These are phyloP conservation scores for Stegophylla sp. DNA, from an alignment of 2,888 invertebrate genomes.

Conservation along the genomic window DNA sequence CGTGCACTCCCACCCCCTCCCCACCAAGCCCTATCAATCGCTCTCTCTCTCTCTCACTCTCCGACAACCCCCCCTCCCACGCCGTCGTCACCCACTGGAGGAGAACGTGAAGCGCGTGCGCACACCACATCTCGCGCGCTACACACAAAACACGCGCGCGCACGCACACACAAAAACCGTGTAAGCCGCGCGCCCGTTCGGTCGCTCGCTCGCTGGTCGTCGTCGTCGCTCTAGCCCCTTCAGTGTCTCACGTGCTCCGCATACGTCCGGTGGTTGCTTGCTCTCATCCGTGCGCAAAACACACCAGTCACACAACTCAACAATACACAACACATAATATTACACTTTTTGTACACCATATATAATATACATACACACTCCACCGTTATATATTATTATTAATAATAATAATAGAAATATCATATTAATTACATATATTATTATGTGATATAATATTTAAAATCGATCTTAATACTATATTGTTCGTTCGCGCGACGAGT, in stretches of 20 bases:
- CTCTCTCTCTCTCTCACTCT: no score
- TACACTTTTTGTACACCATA: neutral
- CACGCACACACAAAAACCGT: neutral
- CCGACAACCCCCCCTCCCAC: no score
- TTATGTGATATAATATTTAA: no score
- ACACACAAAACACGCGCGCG: neutral
- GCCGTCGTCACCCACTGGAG: no score
- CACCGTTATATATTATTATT: neutral
- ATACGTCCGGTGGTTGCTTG: conserved; percentile 38
- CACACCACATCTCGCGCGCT: no score
- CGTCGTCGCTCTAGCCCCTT: conserved; percentile 28
- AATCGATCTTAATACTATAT: no score
- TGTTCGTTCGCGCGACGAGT: no score
- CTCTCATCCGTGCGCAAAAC: neutral
- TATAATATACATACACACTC: neutral
- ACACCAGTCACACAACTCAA: neutral
- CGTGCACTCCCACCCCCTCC: no score
- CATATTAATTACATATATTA: no score
- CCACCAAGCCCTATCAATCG: no score
- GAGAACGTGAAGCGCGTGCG: no score
- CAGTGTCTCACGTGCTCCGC: conserved; percentile 58
- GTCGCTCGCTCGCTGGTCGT: conserved; percentile 23
- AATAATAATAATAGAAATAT: no score
- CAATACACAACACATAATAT: neutral
- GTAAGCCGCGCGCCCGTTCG: neutral